Base-by-base conservation (phyloP, 2,888 invertebrate species). In the Erebia epiphron region DNA sequence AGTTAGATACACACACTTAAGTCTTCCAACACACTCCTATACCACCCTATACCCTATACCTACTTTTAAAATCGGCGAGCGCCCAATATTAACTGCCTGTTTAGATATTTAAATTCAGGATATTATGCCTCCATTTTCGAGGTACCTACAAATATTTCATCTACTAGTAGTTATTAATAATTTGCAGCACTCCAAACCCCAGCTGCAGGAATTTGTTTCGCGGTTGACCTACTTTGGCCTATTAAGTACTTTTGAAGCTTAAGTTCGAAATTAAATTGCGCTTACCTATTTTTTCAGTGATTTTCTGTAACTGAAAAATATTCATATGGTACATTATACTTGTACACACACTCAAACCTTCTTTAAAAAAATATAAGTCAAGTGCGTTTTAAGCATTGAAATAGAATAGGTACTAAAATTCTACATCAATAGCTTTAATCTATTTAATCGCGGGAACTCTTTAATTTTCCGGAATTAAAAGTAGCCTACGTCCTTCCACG, bases 171-270 rank as follows among this genome's bases (percentile, higher is more conserved):
- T 67, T 67, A 67, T 67, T 67, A 67, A 67, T 67, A 58, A 67
- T 67, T 67, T 67, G 66, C 66, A 67, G 66, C 46, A 67, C 66
- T 67, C 66, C 49, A 46, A 62, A 67, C 66, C 65, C 66, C 66
- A 67, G 66, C 57, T 67, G 66, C 57, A 67, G 57, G 66, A 67
- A 67, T 67, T 67, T 67, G 66, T 67, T 67, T 67, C 66, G 66
- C 66, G 66, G 66, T 57, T 58, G 66, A 67, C 66, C 66, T 67
- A 67, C 46, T 57, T 67, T n/a, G 26, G 57, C 46, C 57, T 46
- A 67, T 67, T 67, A 58, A 67, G 66, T 67, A 67, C 66, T 67
- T 65, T 67, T 49, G 58, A 26, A 57, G 66, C 49, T 67, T 67
- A 67, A 57, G 66, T 67, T 67, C 57, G 26, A 46, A 57, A 67